Percentiles rank a stretch among this genome's conserved stretches.
These are phyloP conservation scores for Eulithis testata DNA, from an alignment of 2,888 invertebrate species.

Conservation along the genomic window DNA sequence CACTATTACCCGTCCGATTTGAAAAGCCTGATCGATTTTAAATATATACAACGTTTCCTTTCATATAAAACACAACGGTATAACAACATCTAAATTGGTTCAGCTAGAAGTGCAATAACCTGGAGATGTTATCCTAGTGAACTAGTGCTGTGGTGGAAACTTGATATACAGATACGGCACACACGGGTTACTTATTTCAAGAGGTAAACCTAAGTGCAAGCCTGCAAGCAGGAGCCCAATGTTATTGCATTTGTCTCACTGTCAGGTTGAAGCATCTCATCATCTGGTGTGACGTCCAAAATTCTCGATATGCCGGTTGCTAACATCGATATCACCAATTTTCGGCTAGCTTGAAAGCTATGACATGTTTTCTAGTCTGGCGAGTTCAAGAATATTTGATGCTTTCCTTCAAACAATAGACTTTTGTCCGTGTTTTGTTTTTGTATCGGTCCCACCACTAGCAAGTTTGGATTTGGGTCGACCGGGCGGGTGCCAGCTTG, in stretches of 20 bases:
- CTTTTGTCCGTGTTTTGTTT: neutral
- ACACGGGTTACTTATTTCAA: neutral
- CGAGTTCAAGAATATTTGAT: too few relatives aligned
- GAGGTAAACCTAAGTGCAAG: too few relatives aligned
- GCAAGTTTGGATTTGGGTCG: conserved; percentile 55
- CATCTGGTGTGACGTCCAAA: too few relatives aligned
- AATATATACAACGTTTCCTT: conserved; percentile 30
- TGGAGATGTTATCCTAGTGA: conserved; percentile 40
- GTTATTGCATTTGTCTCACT: too few relatives aligned
- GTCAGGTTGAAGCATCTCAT: too few relatives aligned
- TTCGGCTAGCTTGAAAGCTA: too few relatives aligned
- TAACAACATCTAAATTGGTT: conserved; percentile 44
- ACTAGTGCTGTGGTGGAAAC: conserved; percentile 14
- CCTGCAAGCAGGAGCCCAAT: too few relatives aligned
- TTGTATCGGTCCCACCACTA: conserved; percentile 17
- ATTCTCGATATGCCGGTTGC: too few relatives aligned
- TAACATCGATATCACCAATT: too few relatives aligned
- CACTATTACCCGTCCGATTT: conserved; percentile 39
- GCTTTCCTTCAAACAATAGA: too few relatives aligned
- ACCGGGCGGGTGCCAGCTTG: conserved; percentile 41
- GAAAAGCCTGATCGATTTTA: conserved; percentile 40
- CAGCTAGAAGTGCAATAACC: conserved; percentile 43
- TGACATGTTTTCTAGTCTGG: too few relatives aligned
- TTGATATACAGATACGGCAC: conserved; percentile 10
- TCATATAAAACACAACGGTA: conserved; percentile 40